Conservation (phyloP, 2,113 vertebrate species). For the Silurus asotus region DNA sequence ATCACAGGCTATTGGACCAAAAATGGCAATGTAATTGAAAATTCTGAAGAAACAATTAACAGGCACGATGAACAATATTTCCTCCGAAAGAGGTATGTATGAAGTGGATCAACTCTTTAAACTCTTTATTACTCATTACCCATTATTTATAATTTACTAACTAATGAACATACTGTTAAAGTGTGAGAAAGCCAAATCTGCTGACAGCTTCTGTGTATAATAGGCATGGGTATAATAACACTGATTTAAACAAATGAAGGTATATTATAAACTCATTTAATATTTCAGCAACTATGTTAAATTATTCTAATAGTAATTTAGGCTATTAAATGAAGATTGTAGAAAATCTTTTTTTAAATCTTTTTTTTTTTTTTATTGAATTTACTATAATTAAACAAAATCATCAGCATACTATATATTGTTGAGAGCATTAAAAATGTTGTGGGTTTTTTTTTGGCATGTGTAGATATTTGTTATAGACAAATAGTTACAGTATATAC, state of each 20-base stretch:
- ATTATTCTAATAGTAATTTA: background rate
- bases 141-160: background rate
- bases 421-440: too few relatives aligned
- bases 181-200: background rate
- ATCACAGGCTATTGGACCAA: slow-evolving; percentile 65
- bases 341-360: background rate
- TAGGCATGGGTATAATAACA: too few relatives aligned
- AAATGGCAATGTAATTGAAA: slow-evolving; percentile 57
- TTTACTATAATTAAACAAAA: too few relatives aligned
- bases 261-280: background rate
- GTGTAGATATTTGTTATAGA: too few relatives aligned
- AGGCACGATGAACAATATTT: slow-evolving; percentile 57
- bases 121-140: background rate
- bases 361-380: too few relatives aligned
- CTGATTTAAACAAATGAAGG: slow-evolving; percentile 5
- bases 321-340: background rate
- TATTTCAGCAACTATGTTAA: background rate
- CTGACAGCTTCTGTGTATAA: background rate
- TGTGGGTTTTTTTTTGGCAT: too few relatives aligned
- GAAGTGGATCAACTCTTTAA: background rate
- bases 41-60: slow-evolving; percentile 48
- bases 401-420: too few relatives aligned
- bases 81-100: slow-evolving; percentile 61
- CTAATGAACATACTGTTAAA: background rate
- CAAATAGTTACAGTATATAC: too few relatives aligned